Evolutionary conservation across 2,113 vertebrate genomes (phyloP).

Genomic region (Psilopsiagon aurifrons): DNA sequence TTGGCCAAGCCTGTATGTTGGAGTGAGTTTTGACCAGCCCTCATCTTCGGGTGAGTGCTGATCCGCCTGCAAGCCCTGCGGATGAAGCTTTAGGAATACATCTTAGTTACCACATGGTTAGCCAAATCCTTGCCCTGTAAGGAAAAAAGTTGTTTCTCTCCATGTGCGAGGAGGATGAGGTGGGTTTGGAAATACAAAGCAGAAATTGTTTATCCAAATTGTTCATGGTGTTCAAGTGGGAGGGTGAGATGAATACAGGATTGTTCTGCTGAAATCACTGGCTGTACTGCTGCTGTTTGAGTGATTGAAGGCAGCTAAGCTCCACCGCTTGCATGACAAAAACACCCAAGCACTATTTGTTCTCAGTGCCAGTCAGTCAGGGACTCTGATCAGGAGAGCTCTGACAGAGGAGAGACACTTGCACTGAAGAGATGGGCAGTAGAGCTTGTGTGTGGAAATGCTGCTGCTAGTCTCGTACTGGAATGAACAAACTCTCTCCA

Average conservation of each 20-base stretch:
- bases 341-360: neutral
- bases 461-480: neutral
- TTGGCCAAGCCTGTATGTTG: fast-evolving
- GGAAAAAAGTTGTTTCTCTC: neutral
- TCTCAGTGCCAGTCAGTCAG: neutral
- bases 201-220: constrained; percentile 28
- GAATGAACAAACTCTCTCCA: neutral
- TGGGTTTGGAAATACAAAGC: constrained; percentile 11
- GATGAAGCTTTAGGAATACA: neutral
- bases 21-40: neutral
- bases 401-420: neutral
- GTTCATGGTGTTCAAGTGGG: neutral
- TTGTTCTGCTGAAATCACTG: neutral
- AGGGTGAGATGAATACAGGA: neutral
- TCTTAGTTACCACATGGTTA: neutral
- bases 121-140: neutral
- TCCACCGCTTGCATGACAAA: neutral
- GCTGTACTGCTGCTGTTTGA: neutral
- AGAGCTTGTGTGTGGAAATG: neutral
- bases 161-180: neutral
- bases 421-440: fast-evolving
- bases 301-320: neutral
- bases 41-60: neutral
- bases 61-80: neutral
- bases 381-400: neutral